phyloP scores from a whole-genome alignment of 1,140 invertebrate species.

The Rhopalosiphum maidis region DNA sequence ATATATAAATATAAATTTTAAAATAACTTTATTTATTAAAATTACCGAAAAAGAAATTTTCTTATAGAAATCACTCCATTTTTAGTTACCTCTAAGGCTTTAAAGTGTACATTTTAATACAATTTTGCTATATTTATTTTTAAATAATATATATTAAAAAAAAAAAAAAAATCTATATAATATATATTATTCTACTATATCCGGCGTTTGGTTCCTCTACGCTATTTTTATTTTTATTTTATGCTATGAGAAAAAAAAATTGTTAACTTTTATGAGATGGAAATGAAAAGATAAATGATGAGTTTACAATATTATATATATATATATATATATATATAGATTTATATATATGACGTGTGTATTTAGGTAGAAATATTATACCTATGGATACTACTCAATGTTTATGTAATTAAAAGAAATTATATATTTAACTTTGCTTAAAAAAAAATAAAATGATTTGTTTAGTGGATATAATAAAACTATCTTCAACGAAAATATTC shows the following conservation, averaged over 20 bases:
- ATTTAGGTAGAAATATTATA: conserved; percentile 38
- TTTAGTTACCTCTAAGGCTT: conserved; percentile 49
- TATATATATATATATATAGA: background rate
- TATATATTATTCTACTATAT: conserved; percentile 49
- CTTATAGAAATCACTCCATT: conserved; percentile 38
- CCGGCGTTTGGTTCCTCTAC: conserved; percentile 50
- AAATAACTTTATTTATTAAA: conserved; percentile 8
- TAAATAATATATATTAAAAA: conserved; percentile 41
- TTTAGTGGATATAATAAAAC: conserved; percentile 52
- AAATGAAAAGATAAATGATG: background rate
- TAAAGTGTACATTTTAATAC: conserved; percentile 48
- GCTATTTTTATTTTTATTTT: conserved; percentile 38
- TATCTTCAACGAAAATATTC: conserved; percentile 37
- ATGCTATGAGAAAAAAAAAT: conserved; percentile 34
- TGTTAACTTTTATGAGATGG: conserved; percentile 46
- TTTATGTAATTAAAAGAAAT: conserved; percentile 54
- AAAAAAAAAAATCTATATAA: conserved; percentile 24
- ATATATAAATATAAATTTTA: background rate
- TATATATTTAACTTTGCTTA: conserved; percentile 52
- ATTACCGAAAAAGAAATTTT: background rate
- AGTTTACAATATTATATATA: conserved; percentile 28
- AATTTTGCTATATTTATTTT: conserved; percentile 56
- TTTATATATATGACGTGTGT: conserved; percentile 3
- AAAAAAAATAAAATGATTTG: conserved; percentile 34
- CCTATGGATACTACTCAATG: conserved; percentile 42